Evolutionary conservation across 2,888 invertebrate genomes (phyloP), one percentile per base, ranked within the genome.

Genomic region (Hofmannophila pseudospretella): DNA sequence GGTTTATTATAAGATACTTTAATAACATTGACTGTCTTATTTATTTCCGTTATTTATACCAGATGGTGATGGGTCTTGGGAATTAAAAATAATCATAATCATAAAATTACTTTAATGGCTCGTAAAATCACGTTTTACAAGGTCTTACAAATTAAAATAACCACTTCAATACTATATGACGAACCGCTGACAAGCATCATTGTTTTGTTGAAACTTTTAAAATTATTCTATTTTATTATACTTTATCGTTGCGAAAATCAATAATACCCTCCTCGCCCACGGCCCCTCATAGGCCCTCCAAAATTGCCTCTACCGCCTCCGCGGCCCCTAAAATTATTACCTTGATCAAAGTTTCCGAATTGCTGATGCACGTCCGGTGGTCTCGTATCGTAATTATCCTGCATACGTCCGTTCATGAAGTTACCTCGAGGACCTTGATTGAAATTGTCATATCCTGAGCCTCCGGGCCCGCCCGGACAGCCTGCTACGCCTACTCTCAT

Each of bases 221-320:
- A n/a, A n/a, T n/a, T n/a, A n/a, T n/a, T n/a, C n/a, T 16, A 16
- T 16, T 16, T 16, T 5, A 5, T 16, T n/a, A 23, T n/a, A n/a
- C 23, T 23, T 8, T 23, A 4, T 16, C n/a, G 23, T 23, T 4
- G 23, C 7, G 22, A 7, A 7, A 8, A 23, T 23, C n/a, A 58
- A 39, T 51, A 56, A 33, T 41, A 48, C 7, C 60, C 61, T 7
- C 60, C 61, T 28, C 80, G 58, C 0, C 78, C 78, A 11, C 81
- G 71, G 1, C 75, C 78, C 34, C 67, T 58, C 32, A 36, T 43
- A 5, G 32, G 49, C 5, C 57, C 66, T 10, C 61, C 54, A 9
- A 44, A 60, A 14, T 61, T 48, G 4, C 59, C 58, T 34, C 67
- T 49, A 2, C 67, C 26, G n/a, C n/a, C n/a, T 8, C 61, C 67